Evolutionary conservation across 2,113 vertebrate genomes (phyloP).

Genomic region (Phaetusa simplex): DNA sequence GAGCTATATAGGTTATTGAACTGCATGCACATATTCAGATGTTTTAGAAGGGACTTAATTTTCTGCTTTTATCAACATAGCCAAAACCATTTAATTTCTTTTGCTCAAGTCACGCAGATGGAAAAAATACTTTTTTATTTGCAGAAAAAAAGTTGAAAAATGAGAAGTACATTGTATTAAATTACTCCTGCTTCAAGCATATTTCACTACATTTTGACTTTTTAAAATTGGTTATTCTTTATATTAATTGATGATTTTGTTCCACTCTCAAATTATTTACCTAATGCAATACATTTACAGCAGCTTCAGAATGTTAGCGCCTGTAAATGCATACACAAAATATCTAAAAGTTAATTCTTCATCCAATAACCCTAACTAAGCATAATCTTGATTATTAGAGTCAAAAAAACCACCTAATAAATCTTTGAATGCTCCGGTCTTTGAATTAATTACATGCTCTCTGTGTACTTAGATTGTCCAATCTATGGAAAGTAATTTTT

Average conservation of each 20-base stretch:
- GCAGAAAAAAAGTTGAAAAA: background rate
- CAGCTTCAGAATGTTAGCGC: background rate
- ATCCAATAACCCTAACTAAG: background rate
- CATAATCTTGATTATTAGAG: background rate
- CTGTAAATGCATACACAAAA: background rate
- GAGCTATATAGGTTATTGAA: background rate
- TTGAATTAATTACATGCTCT: constrained; percentile 45
- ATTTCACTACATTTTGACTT: background rate
- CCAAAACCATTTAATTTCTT: background rate
- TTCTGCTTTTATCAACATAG: background rate
- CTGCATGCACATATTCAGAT: background rate
- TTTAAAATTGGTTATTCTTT: background rate
- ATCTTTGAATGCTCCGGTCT: background rate
- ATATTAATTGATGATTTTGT: background rate
- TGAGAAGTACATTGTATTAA: background rate
- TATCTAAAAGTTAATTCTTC: background rate
- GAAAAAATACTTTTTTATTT: background rate
- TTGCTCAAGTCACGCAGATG: background rate
- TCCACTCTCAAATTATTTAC: background rate
- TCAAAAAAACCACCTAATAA: background rate
- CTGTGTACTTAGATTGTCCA: background rate
- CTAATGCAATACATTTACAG: background rate
- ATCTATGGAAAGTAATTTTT: constrained; percentile 39
- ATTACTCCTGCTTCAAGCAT: background rate
- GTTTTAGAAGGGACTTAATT: background rate